Evolutionary conservation across 2,113 vertebrate genomes (phyloP).

Genomic region (Mesoclemmys tuberculata): DNA sequence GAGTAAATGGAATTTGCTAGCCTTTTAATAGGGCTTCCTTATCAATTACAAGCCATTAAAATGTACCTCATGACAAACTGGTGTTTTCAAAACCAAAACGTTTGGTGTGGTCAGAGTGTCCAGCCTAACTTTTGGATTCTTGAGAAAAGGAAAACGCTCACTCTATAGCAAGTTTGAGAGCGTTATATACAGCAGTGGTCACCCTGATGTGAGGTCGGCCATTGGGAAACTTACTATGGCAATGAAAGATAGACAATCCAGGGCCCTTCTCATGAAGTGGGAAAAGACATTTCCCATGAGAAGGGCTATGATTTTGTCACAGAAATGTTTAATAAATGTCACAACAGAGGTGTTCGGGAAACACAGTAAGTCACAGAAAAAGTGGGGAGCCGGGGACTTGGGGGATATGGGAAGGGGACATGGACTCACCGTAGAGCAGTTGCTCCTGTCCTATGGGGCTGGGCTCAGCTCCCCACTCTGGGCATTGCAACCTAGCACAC

Average conservation of each 20-base stretch:
- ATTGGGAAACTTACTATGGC: background rate
- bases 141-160: background rate
- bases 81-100: background rate
- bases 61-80: background rate
- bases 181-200: background rate
- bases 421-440: background rate
- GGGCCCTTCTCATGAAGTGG: background rate
- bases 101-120: background rate
- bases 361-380: background rate
- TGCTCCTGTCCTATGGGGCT: background rate
- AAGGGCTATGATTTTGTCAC: background rate
- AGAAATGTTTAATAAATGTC: background rate
- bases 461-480: background rate
- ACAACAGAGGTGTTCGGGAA: no score
- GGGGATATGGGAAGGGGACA: background rate
- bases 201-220: background rate
- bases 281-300: background rate
- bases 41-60: background rate
- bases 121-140: background rate
- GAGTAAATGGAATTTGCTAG: background rate
- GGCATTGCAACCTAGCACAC: background rate
- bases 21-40: background rate
- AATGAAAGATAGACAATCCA: background rate
- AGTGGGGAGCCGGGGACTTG: background rate
- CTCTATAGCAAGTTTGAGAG: background rate